Percentiles rank a stretch among this genome's conserved stretches.
These are phyloP conservation scores for Rhinogobius similis DNA, from an alignment of 2,113 vertebrate species.

Conservation along the genomic window DNA sequence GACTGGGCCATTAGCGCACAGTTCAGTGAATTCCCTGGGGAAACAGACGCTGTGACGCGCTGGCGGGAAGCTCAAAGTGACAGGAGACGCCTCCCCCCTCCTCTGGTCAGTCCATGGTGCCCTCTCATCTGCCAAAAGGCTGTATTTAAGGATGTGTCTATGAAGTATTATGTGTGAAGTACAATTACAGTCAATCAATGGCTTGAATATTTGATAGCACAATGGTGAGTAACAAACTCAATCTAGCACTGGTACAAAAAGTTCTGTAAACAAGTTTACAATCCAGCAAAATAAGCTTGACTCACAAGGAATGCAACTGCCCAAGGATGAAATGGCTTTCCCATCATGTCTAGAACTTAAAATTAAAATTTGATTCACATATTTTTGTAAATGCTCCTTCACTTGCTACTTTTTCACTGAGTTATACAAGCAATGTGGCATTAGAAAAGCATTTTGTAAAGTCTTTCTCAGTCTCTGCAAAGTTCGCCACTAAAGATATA, in stretches of 20 bases:
- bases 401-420: too few species aligned
- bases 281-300: too few species aligned
- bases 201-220: background rate
- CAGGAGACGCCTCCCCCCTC: constrained; percentile 60
- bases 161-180: constrained; percentile 5
- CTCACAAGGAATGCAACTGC: too few species aligned
- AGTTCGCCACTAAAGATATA: too few species aligned
- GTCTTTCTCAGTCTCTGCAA: too few species aligned
- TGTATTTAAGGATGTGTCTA: constrained; percentile 53
- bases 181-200: background rate
- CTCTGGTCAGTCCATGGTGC: constrained; percentile 34
- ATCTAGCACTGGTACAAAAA: too few species aligned
- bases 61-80: constrained; percentile 71
- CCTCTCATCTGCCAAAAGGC: constrained; percentile 55
- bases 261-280: too few species aligned
- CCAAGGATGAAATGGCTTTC: constrained; percentile 22
- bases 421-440: too few species aligned
- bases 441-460: too few species aligned
- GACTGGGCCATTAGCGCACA: constrained; percentile 45
- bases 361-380: constrained; percentile 19
- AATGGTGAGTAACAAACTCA: too few species aligned
- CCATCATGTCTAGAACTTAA: constrained; percentile 13
- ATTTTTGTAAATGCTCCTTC: too few species aligned
- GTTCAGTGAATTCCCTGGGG: constrained; percentile 60
- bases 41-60: constrained; percentile 62